A percentile compares a stretch with the other conserved stretches of the same genome.
These are phyloP conservation scores for Ataeniobius toweri DNA, from an alignment of 2,797 vertebrate species.

Conservation along the genomic window DNA sequence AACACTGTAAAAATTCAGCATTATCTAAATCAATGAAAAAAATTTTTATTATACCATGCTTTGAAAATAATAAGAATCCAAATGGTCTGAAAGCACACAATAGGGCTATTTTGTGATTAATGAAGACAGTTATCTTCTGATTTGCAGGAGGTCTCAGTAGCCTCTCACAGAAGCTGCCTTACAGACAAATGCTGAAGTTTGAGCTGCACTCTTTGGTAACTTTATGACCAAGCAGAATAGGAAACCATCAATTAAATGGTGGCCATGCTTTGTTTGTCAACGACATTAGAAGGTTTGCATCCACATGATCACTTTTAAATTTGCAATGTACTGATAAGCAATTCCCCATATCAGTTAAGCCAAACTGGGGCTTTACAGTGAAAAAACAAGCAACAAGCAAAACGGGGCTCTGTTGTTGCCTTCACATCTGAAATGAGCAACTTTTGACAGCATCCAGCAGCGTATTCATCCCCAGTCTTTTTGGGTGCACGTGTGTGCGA, in stretches of 20 bases:
- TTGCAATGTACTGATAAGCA: slow-evolving; percentile 28
- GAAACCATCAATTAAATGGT: not conserved
- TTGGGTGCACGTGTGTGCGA: slow-evolving; percentile 1
- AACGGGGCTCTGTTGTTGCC: slow-evolving; percentile 17
- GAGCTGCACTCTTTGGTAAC: slow-evolving; percentile 36
- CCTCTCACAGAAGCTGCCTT: slow-evolving; percentile 29
- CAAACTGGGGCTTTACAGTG: slow-evolving; percentile 33
- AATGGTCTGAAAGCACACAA: not conserved
- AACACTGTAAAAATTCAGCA: not conserved
- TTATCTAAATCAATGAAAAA: not conserved
- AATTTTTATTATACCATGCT: not conserved
- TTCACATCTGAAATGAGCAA: slow-evolving; percentile 39
- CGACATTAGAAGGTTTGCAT: slow-evolving; percentile 45
- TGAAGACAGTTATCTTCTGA: not conserved
- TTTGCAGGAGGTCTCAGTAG: not conserved
- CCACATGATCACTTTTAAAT: slow-evolving; percentile 36
- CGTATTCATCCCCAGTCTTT: slow-evolving; percentile 8
- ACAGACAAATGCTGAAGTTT: slow-evolving; percentile 10
- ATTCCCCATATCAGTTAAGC: slow-evolving; percentile 31
- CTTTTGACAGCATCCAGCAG: slow-evolving; percentile 40
- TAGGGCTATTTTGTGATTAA: not conserved
- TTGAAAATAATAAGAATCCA: not conserved
- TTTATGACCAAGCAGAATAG: slow-evolving; percentile 46
- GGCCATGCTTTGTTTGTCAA: not conserved
- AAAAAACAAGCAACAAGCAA: slow-evolving; percentile 22